Conservation (phyloP, 2,888 invertebrate genomes). For the Automeris io region DNA sequence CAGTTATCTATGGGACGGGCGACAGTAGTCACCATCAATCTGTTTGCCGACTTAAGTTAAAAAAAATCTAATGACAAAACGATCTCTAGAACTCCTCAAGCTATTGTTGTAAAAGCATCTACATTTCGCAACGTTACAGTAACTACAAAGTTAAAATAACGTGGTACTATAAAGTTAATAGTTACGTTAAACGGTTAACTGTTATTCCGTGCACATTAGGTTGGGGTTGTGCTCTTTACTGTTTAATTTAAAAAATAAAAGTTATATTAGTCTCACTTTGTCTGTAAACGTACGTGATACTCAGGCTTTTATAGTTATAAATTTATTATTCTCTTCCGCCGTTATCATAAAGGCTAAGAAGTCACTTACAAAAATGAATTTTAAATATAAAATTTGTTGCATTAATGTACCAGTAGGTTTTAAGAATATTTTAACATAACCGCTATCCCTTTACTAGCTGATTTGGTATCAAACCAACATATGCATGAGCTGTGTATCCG, state of each 20-base stretch:
- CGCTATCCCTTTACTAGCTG: too few relatives aligned
- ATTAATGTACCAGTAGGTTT: too few relatives aligned
- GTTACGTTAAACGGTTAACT: background rate
- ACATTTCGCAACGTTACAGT: background rate
- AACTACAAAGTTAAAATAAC: background rate
- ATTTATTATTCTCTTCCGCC: background rate
- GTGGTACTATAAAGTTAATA: background rate
- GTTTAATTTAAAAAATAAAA: slow-evolving; percentile 1
- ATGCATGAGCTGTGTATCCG: too few relatives aligned
- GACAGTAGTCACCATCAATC: too few relatives aligned
- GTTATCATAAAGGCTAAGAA: background rate
- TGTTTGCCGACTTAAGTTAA: too few relatives aligned
- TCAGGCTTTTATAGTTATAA: background rate
- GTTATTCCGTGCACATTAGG: background rate
- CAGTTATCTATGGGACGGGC: too few relatives aligned
- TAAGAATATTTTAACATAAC: too few relatives aligned
- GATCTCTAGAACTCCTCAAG: background rate
- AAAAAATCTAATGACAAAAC: background rate
- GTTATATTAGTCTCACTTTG: background rate
- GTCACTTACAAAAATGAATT: background rate
- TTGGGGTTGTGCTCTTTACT: background rate
- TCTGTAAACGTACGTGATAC: background rate
- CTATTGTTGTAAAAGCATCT: background rate
- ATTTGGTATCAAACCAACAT: too few relatives aligned
- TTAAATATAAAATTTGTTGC: too few relatives aligned